A percentile compares a stretch with the other conserved stretches of the same genome.
Conservation (phyloP, 2,797 vertebrate genomes). For the Odontamblyopus lacepedii region DNA sequence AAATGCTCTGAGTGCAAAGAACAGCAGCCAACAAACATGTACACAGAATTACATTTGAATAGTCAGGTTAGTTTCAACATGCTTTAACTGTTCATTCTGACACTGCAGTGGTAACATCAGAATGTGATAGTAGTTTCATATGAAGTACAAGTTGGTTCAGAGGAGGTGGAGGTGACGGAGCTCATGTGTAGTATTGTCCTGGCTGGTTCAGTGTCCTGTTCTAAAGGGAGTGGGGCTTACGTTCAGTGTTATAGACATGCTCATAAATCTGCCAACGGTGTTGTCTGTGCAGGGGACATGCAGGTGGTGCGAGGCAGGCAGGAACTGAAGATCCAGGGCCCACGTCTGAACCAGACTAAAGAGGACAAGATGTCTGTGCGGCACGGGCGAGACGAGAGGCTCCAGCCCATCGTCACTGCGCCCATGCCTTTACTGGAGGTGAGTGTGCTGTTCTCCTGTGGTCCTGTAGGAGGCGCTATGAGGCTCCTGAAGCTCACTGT, state of each 20-base stretch:
- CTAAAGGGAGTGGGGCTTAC: too few species aligned
- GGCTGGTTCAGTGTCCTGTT: too few species aligned
- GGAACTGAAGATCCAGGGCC: slow-evolving; percentile 93
- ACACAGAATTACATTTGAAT: too few species aligned
- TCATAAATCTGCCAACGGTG: too few species aligned
- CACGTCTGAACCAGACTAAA: slow-evolving; percentile 93
- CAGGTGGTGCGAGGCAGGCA: slow-evolving; percentile 89
- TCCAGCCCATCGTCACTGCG: slow-evolving; percentile 89
- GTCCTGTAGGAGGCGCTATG: background rate
- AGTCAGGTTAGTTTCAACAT: background rate
- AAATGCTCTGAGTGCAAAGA: too few species aligned
- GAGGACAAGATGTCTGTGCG: slow-evolving; percentile 93
- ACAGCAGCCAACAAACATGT: too few species aligned
- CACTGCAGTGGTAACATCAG: slow-evolving; percentile 35
- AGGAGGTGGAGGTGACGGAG: too few species aligned
- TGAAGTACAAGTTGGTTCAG: too few species aligned
- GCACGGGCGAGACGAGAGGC: slow-evolving; percentile 90
- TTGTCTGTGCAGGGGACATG: slow-evolving; percentile 53
- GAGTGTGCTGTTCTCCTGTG: background rate
- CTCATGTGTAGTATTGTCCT: too few species aligned
- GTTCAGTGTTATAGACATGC: too few species aligned
- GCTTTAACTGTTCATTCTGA: slow-evolving; percentile 57
- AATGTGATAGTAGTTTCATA: background rate
- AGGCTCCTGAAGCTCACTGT: background rate
- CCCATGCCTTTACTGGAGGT: slow-evolving; percentile 98